Conservation (phyloP, 2,888 invertebrate genomes). For the Hedya salicella region DNA sequence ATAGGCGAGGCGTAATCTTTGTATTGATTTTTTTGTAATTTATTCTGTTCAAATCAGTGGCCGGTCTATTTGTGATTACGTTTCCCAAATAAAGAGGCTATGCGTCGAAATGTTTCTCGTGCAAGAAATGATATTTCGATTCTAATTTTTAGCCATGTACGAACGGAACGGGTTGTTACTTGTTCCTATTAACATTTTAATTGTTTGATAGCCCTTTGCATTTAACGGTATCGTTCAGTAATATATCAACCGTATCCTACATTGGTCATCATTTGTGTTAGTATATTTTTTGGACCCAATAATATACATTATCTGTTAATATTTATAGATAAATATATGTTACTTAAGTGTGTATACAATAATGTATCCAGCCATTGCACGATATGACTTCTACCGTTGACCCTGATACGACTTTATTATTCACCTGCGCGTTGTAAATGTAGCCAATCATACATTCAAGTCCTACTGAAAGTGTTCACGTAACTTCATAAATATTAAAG, state of each 20-base stretch:
- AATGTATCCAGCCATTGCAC: slow-evolving; percentile 8
- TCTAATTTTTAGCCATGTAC: neutral
- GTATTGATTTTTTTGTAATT: slow-evolving; percentile 50
- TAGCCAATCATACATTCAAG: slow-evolving; percentile 8
- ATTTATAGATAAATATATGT: slow-evolving; percentile 34
- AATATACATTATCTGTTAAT: slow-evolving; percentile 33
- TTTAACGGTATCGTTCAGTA: slow-evolving; percentile 31
- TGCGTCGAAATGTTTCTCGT: slow-evolving; percentile 26
- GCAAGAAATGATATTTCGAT: slow-evolving; percentile 19
- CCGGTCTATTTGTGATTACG: slow-evolving; percentile 51
- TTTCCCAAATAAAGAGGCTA: slow-evolving; percentile 49
- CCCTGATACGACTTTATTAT: slow-evolving; percentile 26
- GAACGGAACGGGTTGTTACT: slow-evolving; percentile 13
- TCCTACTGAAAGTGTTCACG: slow-evolving; percentile 23
- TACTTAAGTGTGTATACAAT: slow-evolving; percentile 20
- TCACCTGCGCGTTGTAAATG: slow-evolving; percentile 20
- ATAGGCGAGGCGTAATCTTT: slow-evolving; percentile 52
- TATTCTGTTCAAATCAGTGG: slow-evolving; percentile 37
- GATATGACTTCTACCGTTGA: slow-evolving; percentile 26
- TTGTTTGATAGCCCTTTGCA: slow-evolving; percentile 31
- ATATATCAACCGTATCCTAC: slow-evolving; percentile 20
- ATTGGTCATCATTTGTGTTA: slow-evolving; percentile 22
- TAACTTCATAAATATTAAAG: slow-evolving; percentile 22
- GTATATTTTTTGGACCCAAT: slow-evolving; percentile 35
- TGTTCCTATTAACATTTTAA: slow-evolving; percentile 3